A percentile compares a stretch with the other conserved stretches of the same genome.
phyloP scores from a whole-genome alignment of 2,888 invertebrate genomes.

The Polyploca ridens region DNA sequence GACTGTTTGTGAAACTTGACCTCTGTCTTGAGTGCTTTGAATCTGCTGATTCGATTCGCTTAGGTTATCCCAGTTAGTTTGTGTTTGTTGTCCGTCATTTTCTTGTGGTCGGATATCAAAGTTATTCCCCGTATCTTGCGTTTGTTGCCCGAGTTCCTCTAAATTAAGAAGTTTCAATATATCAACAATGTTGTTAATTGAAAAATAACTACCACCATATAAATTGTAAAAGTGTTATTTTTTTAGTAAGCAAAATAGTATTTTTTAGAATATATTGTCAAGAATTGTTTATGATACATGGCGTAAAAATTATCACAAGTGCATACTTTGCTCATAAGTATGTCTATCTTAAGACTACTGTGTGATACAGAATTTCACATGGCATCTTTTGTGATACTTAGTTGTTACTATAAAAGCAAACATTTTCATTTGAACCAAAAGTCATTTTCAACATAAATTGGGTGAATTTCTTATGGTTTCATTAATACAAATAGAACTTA shows the following conservation, averaged over 20 bases:
- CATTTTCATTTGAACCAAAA: too few species aligned
- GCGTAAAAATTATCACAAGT: not conserved
- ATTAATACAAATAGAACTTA: not conserved
- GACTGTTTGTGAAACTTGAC: not conserved
- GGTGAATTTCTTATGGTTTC: not conserved
- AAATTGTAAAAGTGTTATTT: not conserved
- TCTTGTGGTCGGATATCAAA: slow-evolving; percentile 21
- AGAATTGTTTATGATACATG: not conserved
- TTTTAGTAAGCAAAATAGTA: slow-evolving; percentile 2
- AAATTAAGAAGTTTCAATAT: slow-evolving; percentile 34
- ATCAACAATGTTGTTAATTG: slow-evolving; percentile 12
- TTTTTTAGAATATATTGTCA: not conserved
- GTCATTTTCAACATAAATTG: not conserved
- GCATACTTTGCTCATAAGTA: too few species aligned
- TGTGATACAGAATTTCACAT: too few species aligned
- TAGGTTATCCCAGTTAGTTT: slow-evolving; percentile 16
- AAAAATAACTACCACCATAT: not conserved
- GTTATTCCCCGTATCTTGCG: slow-evolving; percentile 22
- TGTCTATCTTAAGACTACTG: too few species aligned
- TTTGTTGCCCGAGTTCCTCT: slow-evolving; percentile 38
- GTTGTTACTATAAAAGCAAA: too few species aligned
- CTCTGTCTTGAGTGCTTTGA: slow-evolving; percentile 11
- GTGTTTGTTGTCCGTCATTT: slow-evolving; percentile 21
- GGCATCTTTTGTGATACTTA: too few species aligned
- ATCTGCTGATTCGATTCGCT: slow-evolving; percentile 15